Conservation (phyloP, 2,113 vertebrate genomes). For the Podilymbus podiceps region DNA sequence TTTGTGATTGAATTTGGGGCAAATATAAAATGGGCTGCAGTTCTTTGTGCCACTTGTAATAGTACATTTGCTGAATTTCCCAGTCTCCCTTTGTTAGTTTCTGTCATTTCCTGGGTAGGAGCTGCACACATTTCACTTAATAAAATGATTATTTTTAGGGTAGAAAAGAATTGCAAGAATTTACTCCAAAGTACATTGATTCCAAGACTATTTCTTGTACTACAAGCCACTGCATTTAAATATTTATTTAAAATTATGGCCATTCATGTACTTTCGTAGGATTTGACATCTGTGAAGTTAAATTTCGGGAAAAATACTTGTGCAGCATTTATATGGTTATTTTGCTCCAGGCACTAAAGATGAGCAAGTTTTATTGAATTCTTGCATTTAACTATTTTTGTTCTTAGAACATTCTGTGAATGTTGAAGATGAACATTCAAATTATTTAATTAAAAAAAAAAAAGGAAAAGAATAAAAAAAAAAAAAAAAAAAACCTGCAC, state of each 20-base stretch:
- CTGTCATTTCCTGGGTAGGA: background rate
- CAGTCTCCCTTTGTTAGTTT: background rate
- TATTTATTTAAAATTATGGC: background rate
- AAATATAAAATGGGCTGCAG: background rate
- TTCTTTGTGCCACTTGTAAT: background rate
- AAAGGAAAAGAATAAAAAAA: too few species aligned
- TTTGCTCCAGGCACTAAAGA: background rate
- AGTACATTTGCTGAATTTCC: background rate
- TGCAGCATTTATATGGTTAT: background rate
- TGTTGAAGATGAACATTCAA: background rate
- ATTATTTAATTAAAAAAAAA: background rate
- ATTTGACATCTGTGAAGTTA: background rate
- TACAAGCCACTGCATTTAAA: background rate
- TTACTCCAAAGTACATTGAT: background rate
- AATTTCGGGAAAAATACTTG: background rate
- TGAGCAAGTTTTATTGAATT: background rate
- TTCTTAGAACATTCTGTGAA: background rate
- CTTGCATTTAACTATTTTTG: background rate
- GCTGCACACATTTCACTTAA: background rate
- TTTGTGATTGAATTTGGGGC: background rate
- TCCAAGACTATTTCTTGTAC: background rate
- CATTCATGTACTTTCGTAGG: background rate
- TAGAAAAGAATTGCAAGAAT: background rate
- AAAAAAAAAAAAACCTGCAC: fast-evolving
- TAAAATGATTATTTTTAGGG: background rate